Percentiles rank a stretch among this genome's conserved stretches.
phyloP scores from a whole-genome alignment of 2,888 invertebrate species.

The Aphrophora alni region DNA sequence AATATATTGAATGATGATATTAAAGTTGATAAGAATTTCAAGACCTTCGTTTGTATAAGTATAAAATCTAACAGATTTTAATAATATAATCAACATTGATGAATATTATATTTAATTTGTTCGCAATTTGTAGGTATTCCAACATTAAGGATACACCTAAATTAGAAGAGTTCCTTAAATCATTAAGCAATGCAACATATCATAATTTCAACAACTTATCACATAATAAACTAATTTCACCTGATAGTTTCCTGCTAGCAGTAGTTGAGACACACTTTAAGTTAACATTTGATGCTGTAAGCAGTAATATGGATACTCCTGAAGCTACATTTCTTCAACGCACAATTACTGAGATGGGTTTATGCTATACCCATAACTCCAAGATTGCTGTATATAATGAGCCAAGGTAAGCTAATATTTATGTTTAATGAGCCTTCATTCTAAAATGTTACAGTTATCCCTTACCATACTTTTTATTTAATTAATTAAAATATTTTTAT shows the following conservation, averaged over 20 bases:
- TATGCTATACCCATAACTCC: slow-evolving; percentile 74
- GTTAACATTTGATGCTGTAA: slow-evolving; percentile 24
- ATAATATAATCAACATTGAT: too few species aligned
- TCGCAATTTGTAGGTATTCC: neutral
- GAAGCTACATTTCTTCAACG: neutral
- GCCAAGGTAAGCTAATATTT: slow-evolving; percentile 62
- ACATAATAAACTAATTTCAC: slow-evolving; percentile 47
- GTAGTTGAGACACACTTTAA: slow-evolving; percentile 23
- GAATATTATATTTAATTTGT: neutral
- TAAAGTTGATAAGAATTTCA: too few species aligned
- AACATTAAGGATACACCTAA: neutral
- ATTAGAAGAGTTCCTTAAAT: neutral
- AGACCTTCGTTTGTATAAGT: too few species aligned
- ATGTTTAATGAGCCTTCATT: too few species aligned
- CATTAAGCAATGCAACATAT: slow-evolving; percentile 65
- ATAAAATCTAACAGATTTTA: too few species aligned
- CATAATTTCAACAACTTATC: slow-evolving; percentile 66
- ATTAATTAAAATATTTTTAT: too few species aligned
- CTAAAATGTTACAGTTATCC: too few species aligned
- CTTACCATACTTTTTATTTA: too few species aligned
- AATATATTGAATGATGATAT: too few species aligned
- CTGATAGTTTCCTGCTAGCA: slow-evolving; percentile 37
- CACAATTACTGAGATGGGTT: slow-evolving; percentile 69
- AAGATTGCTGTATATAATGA: slow-evolving; percentile 67
- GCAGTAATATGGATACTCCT: neutral